A percentile compares a stretch with the other conserved stretches of the same genome.
These are phyloP conservation scores for Tangara arthus DNA, from an alignment of 2,797 vertebrate genomes.

Conservation along the genomic window DNA sequence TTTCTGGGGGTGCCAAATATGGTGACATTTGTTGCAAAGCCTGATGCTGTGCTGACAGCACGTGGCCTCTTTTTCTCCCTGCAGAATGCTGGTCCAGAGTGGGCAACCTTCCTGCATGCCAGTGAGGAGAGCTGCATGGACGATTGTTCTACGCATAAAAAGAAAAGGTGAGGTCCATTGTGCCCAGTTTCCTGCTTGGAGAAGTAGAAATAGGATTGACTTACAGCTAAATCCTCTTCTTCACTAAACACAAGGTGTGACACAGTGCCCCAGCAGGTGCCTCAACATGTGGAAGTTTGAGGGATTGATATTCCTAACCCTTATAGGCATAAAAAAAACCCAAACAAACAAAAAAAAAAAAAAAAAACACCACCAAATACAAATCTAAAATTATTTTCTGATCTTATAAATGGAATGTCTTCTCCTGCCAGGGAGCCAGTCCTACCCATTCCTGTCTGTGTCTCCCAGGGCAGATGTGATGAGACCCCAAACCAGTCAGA, in stretches of 20 bases:
- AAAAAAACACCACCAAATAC: background rate
- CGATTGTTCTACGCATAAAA: rapidly evolving
- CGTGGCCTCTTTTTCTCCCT: background rate
- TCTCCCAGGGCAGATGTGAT: background rate
- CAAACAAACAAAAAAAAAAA: background rate
- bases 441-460: background rate
- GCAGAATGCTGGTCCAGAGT: background rate
- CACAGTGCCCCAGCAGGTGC: background rate
- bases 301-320: background rate
- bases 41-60: background rate
- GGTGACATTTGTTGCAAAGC: background rate
- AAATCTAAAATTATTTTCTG: background rate
- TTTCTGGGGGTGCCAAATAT: background rate
- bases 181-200: background rate
- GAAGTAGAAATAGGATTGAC: background rate
- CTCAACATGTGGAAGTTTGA: background rate
- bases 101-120: rapidly evolving
- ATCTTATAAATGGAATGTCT: background rate
- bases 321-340: background rate
- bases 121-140: rapidly evolving
- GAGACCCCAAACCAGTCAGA: background rate
- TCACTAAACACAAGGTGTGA: background rate
- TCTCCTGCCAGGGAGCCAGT: background rate
- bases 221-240: background rate
- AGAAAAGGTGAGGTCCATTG: background rate